Conservation (phyloP, 2,797 vertebrate genomes). For the Helicolenus hilgendorfi region DNA sequence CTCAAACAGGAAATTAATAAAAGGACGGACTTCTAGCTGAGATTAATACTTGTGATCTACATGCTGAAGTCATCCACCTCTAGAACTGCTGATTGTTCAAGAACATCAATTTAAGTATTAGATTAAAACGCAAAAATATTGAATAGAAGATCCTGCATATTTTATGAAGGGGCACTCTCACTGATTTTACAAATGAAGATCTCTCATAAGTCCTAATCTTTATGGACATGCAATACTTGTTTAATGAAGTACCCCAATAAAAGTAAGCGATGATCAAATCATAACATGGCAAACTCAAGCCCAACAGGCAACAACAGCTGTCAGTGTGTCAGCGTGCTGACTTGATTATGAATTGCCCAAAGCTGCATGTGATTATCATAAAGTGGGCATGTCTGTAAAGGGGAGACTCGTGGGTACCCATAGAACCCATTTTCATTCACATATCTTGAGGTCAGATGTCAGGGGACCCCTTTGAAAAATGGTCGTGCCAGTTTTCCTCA, state of each 20-base stretch:
- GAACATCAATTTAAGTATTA: not conserved
- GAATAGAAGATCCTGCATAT: not conserved
- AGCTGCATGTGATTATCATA: no score
- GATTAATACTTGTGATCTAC: not conserved
- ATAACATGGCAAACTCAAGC: not conserved
- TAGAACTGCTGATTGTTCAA: not conserved
- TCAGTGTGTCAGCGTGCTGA: no score
- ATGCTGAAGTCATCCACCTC: not conserved
- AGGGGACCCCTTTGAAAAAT: no score
- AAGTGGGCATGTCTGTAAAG: no score
- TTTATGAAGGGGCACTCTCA: not conserved
- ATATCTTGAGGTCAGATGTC: no score
- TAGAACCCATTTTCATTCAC: no score
- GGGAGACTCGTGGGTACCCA: no score
- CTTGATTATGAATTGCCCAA: fast-evolving
- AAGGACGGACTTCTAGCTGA: not conserved
- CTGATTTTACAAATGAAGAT: not conserved
- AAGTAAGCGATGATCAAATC: not conserved
- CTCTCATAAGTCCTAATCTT: not conserved
- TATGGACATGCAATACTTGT: not conserved
- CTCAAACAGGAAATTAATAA: slow-evolving; percentile 1
- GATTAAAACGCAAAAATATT: not conserved
- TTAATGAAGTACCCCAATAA: not conserved
- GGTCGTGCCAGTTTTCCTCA: no score
- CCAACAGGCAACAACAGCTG: no score